A percentile compares a stretch with the other conserved stretches of the same genome.
These are phyloP conservation scores for Flexamia atlantica DNA, from an alignment of 2,888 invertebrate species.

Conservation along the genomic window DNA sequence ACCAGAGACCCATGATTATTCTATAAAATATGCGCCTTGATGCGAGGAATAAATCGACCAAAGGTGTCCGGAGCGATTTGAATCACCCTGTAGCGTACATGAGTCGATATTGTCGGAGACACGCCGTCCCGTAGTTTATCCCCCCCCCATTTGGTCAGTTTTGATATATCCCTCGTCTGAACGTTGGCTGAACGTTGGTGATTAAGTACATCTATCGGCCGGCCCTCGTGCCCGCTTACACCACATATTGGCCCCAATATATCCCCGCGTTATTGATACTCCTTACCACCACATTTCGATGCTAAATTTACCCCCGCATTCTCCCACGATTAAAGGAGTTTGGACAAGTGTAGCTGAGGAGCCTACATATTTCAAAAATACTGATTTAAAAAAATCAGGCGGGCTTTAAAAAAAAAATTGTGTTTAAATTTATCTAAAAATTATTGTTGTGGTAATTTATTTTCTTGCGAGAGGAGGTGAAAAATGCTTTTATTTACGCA, in stretches of 20 bases:
- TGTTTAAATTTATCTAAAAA: too few species aligned
- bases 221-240: not conserved
- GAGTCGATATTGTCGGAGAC: not conserved
- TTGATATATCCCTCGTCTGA: constrained; percentile 7
- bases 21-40: too few species aligned
- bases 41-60: too few species aligned
- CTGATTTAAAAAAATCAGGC: too few species aligned
- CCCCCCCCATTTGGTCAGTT: not conserved
- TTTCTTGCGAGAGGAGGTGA: too few species aligned
- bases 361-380: too few species aligned
- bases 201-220: not conserved
- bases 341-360: too few species aligned
- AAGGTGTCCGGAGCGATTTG: not conserved
- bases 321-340: too few species aligned
- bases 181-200: not conserved
- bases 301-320: not conserved
- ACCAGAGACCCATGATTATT: too few species aligned
- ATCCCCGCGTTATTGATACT: not conserved
- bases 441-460: too few species aligned
- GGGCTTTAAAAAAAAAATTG: too few species aligned
- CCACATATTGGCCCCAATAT: constrained; percentile 19
- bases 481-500: too few species aligned
- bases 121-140: not conserved
- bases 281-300: constrained; percentile 10
- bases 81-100: not conserved